phyloP scores from a whole-genome alignment of 1,140 invertebrate genomes.

The Tenebrio molitor region DNA sequence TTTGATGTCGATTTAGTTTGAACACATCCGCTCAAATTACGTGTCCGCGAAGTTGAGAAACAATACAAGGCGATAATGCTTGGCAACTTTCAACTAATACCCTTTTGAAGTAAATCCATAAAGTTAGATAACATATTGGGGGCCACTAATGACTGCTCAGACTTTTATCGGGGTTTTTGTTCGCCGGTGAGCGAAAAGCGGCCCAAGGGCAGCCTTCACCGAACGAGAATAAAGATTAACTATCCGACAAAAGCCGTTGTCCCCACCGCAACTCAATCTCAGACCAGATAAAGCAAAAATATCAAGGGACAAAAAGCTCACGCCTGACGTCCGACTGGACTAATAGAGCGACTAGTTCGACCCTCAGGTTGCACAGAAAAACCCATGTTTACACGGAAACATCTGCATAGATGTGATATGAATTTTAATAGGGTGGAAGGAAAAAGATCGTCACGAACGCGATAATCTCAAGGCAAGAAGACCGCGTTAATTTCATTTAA shows the following conservation, averaged over 20 bases:
- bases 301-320: slow-evolving; percentile 51
- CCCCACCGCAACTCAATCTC: slow-evolving; percentile 54
- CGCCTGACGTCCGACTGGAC: slow-evolving; percentile 1
- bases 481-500: slow-evolving; percentile 28
- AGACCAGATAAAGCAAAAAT: slow-evolving; percentile 54
- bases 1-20: slow-evolving; percentile 39
- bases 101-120: slow-evolving; percentile 37
- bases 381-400: slow-evolving; percentile 3
- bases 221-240: slow-evolving; percentile 55
- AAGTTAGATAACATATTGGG: slow-evolving; percentile 44
- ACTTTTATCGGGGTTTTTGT: slow-evolving; percentile 46
- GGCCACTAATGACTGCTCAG: slow-evolving; percentile 41
- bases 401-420: slow-evolving; percentile 7
- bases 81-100: slow-evolving; percentile 42
- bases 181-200: slow-evolving; percentile 40
- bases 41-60: slow-evolving; percentile 35
- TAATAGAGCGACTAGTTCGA: slow-evolving; percentile 10
- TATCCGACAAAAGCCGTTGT: slow-evolving; percentile 56
- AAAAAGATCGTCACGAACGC: neutral
- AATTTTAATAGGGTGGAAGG: neutral
- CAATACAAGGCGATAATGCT: slow-evolving; percentile 38
- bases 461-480: no score
- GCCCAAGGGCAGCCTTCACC: slow-evolving; percentile 17
- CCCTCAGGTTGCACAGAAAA: slow-evolving; percentile 21
- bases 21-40: slow-evolving; percentile 35